Conservation (phyloP, 2,888 invertebrate species). For the Allolobophora icterica region DNA sequence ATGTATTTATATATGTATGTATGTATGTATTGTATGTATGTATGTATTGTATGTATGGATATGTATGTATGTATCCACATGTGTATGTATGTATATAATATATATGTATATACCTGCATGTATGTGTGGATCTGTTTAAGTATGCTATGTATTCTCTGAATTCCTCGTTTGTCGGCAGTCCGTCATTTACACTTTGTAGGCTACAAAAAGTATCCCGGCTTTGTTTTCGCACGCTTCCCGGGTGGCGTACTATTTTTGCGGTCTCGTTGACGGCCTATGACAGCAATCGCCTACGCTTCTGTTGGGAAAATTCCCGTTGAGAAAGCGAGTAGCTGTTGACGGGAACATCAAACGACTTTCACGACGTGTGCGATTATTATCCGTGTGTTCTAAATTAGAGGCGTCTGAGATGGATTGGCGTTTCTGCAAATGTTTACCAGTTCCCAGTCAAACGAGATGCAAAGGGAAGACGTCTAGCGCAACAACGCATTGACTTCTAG, state of each 20-base stretch:
- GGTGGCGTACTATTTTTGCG: background rate
- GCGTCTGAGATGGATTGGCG: background rate
- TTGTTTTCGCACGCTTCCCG: background rate
- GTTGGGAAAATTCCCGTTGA: background rate
- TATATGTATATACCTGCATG: no score
- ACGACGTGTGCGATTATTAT: background rate
- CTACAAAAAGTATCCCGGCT: background rate
- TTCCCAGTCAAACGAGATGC: background rate
- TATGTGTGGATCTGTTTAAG: no score
- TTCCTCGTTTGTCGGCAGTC: background rate
- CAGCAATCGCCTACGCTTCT: background rate
- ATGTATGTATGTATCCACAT: no score
- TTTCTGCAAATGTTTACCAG: conserved; percentile 2
- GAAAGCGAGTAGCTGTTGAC: background rate
- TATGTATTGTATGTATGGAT: no score
- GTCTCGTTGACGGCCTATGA: background rate
- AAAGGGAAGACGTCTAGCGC: background rate
- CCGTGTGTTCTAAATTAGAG: background rate
- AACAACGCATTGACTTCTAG: background rate
- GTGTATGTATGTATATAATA: no score
- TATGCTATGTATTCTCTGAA: no score
- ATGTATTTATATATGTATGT: no score
- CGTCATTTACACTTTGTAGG: background rate
- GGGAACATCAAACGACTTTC: background rate
- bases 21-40: no score